Conservation (phyloP, 2,888 invertebrate genomes). For the Caenorhabditis sp. region DNA sequence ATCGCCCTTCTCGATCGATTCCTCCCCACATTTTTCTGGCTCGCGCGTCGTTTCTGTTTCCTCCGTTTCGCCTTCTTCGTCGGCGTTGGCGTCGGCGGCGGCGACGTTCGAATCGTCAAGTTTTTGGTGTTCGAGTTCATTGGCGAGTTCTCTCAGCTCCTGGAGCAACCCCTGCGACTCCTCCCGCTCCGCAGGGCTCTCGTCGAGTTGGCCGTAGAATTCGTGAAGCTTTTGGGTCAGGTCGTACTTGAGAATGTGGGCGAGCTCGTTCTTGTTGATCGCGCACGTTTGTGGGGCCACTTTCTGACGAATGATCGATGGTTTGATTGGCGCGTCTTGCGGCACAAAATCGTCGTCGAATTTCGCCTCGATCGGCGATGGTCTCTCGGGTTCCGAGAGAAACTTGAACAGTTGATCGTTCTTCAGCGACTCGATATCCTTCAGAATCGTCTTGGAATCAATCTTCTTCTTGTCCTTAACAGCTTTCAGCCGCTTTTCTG, state of each 20-base stretch:
- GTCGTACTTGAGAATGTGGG: conserved; percentile 71
- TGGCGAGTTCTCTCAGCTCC: conserved; percentile 55
- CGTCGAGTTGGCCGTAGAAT: conserved; percentile 54
- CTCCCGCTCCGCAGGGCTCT: conserved; percentile 35
- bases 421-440: conserved; percentile 62
- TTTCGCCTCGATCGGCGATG: conserved; percentile 28
- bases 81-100: background rate
- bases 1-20: conserved; percentile 15
- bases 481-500: conserved; percentile 63
- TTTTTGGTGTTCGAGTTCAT: conserved; percentile 42
- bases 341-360: conserved; percentile 73
- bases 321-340: conserved; percentile 63
- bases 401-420: conserved; percentile 64
- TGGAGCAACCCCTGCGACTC: conserved; percentile 49
- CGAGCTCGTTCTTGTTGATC: conserved; percentile 70
- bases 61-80: background rate
- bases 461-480: conserved; percentile 63
- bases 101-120: background rate
- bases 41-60: background rate
- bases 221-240: conserved; percentile 66
- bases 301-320: conserved; percentile 67
- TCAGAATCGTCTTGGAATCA: conserved; percentile 57
- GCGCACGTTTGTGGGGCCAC: conserved; percentile 76
- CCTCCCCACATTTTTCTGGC: conserved; percentile 20
- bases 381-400: conserved; percentile 19